These are phyloP conservation scores for Rhinella marina DNA, from an alignment of 2,797 vertebrate genomes.

Conservation along the genomic window DNA sequence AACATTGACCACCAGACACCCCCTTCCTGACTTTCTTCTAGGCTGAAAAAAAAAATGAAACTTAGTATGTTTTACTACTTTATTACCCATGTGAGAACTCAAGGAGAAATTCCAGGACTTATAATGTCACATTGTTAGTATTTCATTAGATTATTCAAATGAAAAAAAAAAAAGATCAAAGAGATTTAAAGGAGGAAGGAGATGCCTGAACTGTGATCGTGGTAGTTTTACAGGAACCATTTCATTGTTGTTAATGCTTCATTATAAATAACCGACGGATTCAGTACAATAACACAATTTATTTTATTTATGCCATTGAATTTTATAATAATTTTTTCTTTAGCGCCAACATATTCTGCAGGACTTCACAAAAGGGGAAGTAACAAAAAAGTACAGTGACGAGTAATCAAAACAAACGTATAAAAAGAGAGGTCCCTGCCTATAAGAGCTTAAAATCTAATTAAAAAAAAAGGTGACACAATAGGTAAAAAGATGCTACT, in stretches of 20 bases:
- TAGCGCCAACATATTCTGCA: background rate
- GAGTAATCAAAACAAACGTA: too few species aligned
- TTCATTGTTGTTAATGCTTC: too few species aligned
- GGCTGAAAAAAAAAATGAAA: conserved; percentile 7
- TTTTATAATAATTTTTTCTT: background rate
- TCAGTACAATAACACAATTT: background rate
- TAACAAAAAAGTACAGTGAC: background rate
- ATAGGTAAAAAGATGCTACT: too few species aligned
- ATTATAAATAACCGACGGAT: background rate
- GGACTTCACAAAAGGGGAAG: background rate
- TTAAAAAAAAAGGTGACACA: too few species aligned
- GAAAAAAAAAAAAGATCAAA: background rate
- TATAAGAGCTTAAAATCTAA: too few species aligned
- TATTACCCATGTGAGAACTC: conserved; percentile 4
- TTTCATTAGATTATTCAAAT: background rate
- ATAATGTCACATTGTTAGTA: background rate
- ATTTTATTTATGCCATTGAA: background rate
- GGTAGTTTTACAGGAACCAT: background rate
- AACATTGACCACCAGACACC: background rate
- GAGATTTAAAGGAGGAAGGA: background rate
- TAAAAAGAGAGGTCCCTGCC: too few species aligned
- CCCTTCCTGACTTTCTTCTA: conserved; percentile 19
- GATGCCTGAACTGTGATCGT: background rate
- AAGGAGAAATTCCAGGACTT: background rate
- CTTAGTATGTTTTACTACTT: background rate